Base-by-base conservation (phyloP, 1,140 invertebrate genomes). In the Epicauta chinensis region DNA sequence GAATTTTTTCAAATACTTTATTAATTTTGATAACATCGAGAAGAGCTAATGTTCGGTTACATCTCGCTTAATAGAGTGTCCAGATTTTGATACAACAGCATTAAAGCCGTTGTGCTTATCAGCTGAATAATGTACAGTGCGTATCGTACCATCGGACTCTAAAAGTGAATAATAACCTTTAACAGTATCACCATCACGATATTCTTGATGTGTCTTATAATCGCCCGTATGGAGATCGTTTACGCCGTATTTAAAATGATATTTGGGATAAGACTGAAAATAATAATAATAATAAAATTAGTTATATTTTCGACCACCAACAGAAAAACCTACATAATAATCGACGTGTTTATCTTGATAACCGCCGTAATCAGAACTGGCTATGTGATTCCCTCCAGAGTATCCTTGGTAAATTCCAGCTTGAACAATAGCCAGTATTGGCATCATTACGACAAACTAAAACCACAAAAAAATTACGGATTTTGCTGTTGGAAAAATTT, bases 171-270 rank as follows among this genome's bases (percentile, higher is more conserved):
- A 44, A 16, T 31, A 12, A 5, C 42, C 42, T 16, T 44, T 44
- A 12, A 44, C 42, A 31, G 31, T 29, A 31, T 44, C 42, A 2
- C 43, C 43, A 16, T 45, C 31, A 2, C 43, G n/a, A 12, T 38
- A 60, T 58, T 30, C 58, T 35, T 7, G 34, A 42, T 80, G 77
- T 3, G 76, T 77, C 53, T 80, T 80, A 0, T 78, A 71, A 56
- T 85, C 82, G 1, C 82, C 82, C 0, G 81, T 83, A n/a, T 79
- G 73, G 36, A 76, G 74, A 65, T 84, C 82, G 41, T 82, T 77
- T 5, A 84, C 81, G 9, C 80, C 81, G 54, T 85, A 84, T 39
- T 81, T 79, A 51, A 80, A 85, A 7, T 79, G 71, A 56, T 85
- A 85, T 63, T 77, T 78, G 0, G 81, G 81, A 65, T 79, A 75